Base-by-base conservation (phyloP, 2,797 vertebrate species). In the Glyptemys insculpta region DNA sequence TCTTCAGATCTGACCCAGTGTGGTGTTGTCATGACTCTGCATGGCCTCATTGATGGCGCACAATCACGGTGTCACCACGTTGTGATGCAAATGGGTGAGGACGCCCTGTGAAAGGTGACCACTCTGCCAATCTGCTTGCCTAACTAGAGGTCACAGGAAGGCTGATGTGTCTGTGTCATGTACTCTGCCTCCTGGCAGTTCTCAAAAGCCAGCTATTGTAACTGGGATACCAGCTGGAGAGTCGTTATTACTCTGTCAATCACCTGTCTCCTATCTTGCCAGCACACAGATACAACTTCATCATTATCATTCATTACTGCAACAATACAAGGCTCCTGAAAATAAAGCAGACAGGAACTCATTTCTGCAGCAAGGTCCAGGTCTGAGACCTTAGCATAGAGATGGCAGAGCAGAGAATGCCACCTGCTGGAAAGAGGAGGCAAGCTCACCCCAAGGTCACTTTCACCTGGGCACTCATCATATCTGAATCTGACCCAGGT, bases 211-310 rank as follows among this genome's bases (percentile, higher is more conserved):
- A 9, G 25, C 3, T 91, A 62, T 93, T 82, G 92, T 94, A 92
- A 92, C 79, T 19, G 93, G 85, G 37, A 41, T 62, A 81, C 90
- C 97, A 96, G 94, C 96, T 97, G 97, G 91, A 91, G 85, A 3
- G 5, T 54, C 83, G 34, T 90, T 91, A 95, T 90, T 92, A 95
- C 95, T 41, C 53, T 90, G 95, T 92, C 86, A 81, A 53, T 94
- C 94, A 91, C 19, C 23, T 18, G 74, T 2, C 76, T 81, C 83
- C 12, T 79, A 76, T 65, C 92, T 82, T 57, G 79, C 92, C 85
- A n/a, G 72, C 89, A 89, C 19, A 21, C 86, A 53, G 79, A 83
- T 87, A 82, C 0, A 23, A 59, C 87, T 80, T 65, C 79, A 0
- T 47, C 34, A 21, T 57, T 27, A 81, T 29, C 27, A 4, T 18